These are phyloP conservation scores for Toxonevra muliebris DNA, from an alignment of 2,888 invertebrate genomes.

Conservation along the genomic window DNA sequence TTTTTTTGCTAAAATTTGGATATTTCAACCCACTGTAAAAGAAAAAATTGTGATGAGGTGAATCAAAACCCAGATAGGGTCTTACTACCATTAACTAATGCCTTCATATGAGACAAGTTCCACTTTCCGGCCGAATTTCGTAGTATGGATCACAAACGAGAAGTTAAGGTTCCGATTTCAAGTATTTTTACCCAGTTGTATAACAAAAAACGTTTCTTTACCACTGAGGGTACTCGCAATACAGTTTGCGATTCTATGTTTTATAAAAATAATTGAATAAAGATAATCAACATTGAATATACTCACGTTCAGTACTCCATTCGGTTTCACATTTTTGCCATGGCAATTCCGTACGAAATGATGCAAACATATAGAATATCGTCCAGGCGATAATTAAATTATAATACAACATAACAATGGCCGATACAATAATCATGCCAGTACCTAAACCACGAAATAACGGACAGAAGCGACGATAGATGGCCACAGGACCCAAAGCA, in stretches of 20 bases:
- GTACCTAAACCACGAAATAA: slow-evolving; percentile 79
- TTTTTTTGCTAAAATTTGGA: too few relatives aligned
- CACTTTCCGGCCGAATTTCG: too few relatives aligned
- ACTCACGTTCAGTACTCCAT: slow-evolving; percentile 75
- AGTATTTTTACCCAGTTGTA: too few relatives aligned
- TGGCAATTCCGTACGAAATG: slow-evolving; percentile 73
- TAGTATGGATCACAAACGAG: too few relatives aligned
- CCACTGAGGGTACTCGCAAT: background rate
- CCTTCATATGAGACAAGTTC: too few relatives aligned
- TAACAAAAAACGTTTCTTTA: background rate
- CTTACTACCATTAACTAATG: too few relatives aligned
- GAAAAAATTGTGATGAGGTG: too few relatives aligned
- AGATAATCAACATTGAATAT: background rate
- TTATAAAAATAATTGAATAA: too few relatives aligned
- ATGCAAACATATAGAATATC: slow-evolving; percentile 78
- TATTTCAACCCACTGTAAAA: too few relatives aligned
- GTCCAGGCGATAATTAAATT: slow-evolving; percentile 83
- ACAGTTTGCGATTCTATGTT: background rate
- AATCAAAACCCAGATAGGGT: too few relatives aligned
- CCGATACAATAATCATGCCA: slow-evolving; percentile 80
- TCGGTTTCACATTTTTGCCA: slow-evolving; percentile 78
- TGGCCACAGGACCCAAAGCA: slow-evolving; percentile 79
- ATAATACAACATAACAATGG: slow-evolving; percentile 79
- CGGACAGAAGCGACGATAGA: slow-evolving; percentile 78
- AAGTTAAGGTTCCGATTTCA: too few relatives aligned